Base-by-base conservation (phyloP, 1,140 invertebrate genomes). In the Megalonaias nervosa region DNA sequence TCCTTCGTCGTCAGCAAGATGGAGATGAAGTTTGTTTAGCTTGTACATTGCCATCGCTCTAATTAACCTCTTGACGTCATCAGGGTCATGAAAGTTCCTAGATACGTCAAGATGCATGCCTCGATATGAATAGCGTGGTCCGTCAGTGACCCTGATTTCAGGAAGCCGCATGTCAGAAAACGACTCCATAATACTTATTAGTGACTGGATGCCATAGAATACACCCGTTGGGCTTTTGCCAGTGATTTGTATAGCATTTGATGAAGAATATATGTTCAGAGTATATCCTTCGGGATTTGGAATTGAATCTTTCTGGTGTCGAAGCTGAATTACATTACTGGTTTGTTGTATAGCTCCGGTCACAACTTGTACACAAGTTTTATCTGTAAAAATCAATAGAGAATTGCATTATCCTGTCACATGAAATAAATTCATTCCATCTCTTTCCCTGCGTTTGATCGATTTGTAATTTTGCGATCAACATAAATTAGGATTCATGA, bases 1-100 rank as follows among this genome's bases (percentile, higher is more conserved):
- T 0, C 88, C 89, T 68, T 91, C 88, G 64, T 91, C 90, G 69
- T 91, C 90, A 5, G 89, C 71, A 55, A 91, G 77, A 74, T 90
- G 90, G 1, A 90, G 79, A 73, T 90, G 89, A 6, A 91, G 79
- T 55, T 82, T 85, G 81, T 91, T 90, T 66, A 90, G 19, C 69
- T 90, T 91, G 77, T 88, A 89, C 73, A 82, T 75, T 4, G 83
- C 78, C 90, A 91, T 90, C n/a, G 71, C 85, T 16, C 84, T 80
- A 21, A 91, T 74, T 21, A 89, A 69, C 23, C 76, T 74, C 60
- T 85, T 60, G 5, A 90, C 69, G 23, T 85, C 81, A 9, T 75
- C 67, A 23, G 83, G 81, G 3, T 70, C 21, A 16, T 84, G 82
- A 69, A 90, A 91, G 77, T 90, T 87, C 57, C 90, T 80, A 3